Evolutionary conservation across 2,113 vertebrate genomes (phyloP), one percentile per base, ranked within the genome.

Genomic region (Rafetus swinhoei): DNA sequence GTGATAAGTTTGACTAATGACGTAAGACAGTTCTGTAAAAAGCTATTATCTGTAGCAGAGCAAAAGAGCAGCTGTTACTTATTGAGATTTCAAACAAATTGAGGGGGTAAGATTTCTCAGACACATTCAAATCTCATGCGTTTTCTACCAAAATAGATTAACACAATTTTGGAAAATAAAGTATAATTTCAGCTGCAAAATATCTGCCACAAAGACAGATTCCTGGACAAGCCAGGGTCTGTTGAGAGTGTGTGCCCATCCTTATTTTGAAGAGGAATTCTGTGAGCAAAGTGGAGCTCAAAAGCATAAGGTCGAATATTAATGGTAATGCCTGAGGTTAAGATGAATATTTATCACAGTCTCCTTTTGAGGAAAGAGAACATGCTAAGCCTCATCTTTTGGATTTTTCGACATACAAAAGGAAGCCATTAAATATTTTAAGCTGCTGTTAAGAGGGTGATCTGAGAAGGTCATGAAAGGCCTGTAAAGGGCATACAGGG

Each of bases 331-430:
- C 95, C 91, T 93, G 16, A 74, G 86, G 86, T 94, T 86, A 93
- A 86, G 59, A 89, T 84, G 80, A 93, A 94, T 94, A 96, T 95
- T 96, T 90, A 96, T 90, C 88, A 29, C 35, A 60, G 56, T 87
- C 39, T 85, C 57, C 86, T 82, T 95, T 72, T 53, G 56, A 92
- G 72, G 94, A 96, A 95, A 55, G 18, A 32, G 45, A 95, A 80
- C 45, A 92, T 54, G 3, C 60, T 84, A 56, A 93, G 55, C 25
- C 50, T 77, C 1, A 0, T 62, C 52, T 93, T 79, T 69, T 76
- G 87, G 77, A 6, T 25, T 84, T 82, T 22, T 3, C 0, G 5
- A 4, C 25, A 85, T 14, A 93, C n/a, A 11, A 4, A 29, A 88
- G 19, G 35, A 92, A 96, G 91, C 77, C 52, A 25, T 39, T 89